Evolutionary conservation across 2,113 vertebrate genomes (phyloP).

Genomic region (Corythaixoides concolor): DNA sequence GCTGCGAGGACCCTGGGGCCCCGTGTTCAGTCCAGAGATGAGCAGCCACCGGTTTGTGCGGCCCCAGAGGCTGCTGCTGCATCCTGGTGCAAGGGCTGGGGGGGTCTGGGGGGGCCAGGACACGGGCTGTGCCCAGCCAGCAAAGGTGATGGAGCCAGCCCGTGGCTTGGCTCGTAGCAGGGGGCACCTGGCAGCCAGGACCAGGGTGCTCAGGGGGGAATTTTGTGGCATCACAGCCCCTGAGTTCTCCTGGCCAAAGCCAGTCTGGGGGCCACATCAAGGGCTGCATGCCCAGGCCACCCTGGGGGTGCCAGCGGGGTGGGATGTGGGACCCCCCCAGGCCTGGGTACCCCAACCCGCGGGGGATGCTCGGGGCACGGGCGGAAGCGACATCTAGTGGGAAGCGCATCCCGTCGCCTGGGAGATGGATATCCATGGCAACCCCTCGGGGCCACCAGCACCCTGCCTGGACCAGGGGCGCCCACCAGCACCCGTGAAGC

Average conservation of each 20-base stretch:
- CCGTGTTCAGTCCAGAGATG: not conserved
- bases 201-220: accelerated
- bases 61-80: accelerated
- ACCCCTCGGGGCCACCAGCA: not conserved
- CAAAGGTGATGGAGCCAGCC: not conserved
- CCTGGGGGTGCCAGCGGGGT: not conserved
- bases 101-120: accelerated
- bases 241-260: not conserved
- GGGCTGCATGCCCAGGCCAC: not conserved
- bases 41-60: not conserved
- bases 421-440: conserved; percentile 6
- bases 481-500: not conserved
- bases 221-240: not conserved
- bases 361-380: not conserved
- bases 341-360: not conserved
- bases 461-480: not conserved
- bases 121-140: not conserved
- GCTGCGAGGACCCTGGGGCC: not conserved
- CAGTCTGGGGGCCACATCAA: accelerated
- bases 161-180: accelerated
- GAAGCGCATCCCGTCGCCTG: not conserved
- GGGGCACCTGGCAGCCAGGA: not conserved
- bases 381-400: conserved; percentile 46
- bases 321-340: not conserved
- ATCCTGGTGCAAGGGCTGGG: accelerated